phyloP scores from a whole-genome alignment of 2,113 vertebrate genomes.

The Indicator maculatus region DNA sequence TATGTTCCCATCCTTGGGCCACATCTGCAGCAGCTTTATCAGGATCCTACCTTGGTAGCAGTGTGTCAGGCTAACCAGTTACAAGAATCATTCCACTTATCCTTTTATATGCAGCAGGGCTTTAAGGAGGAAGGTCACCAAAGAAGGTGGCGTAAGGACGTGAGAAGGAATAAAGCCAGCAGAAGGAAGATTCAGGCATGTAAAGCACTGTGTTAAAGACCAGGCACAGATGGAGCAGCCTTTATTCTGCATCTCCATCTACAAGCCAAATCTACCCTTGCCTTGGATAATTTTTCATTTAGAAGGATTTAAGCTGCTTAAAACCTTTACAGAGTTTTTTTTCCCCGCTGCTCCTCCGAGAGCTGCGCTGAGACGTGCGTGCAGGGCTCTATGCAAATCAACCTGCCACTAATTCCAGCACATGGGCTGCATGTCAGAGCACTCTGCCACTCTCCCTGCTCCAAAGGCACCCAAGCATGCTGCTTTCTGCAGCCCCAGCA shows the following conservation, averaged over 20 bases:
- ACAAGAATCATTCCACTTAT: constrained; percentile 42
- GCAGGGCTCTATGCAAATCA: constrained; percentile 51
- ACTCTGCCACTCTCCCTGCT: constrained; percentile 19
- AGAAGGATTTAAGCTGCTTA: constrained; percentile 74
- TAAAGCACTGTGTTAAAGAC: constrained; percentile 54
- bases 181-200: constrained; percentile 58
- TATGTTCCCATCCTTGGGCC: not conserved
- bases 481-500: constrained; percentile 32
- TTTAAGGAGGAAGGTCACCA: constrained; percentile 40
- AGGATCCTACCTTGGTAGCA: not conserved
- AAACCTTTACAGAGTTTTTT: not conserved
- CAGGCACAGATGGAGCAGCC: constrained; percentile 40
- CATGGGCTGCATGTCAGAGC: constrained; percentile 4
- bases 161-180: constrained; percentile 63
- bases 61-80: not conserved
- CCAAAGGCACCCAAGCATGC: not conserved
- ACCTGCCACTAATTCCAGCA: constrained; percentile 55
- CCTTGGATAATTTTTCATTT: constrained; percentile 72
- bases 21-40: not conserved
- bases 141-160: constrained; percentile 51
- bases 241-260: constrained; percentile 65
- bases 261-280: constrained; percentile 70
- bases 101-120: constrained; percentile 50
- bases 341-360: not conserved
- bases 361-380: not conserved